Evolutionary conservation across 2,797 vertebrate species (phyloP).

Genomic region (Kryptolebias ocellatus): DNA sequence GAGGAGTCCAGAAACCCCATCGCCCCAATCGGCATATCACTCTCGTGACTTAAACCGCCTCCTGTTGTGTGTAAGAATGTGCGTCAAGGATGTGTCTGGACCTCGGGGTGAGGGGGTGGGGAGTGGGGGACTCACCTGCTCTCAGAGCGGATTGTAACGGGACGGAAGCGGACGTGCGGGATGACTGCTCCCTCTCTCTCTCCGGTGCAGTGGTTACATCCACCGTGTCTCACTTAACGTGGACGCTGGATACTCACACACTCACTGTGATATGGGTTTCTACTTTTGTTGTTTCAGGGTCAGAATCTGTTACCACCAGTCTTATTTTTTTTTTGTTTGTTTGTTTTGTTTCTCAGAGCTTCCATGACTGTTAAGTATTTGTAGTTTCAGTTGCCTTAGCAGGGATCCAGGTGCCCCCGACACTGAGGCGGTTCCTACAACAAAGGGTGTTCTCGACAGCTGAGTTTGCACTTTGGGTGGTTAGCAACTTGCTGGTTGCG

Average conservation of each 20-base stretch:
- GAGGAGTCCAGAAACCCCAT: conserved; percentile 38
- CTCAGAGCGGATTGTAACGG: conserved; percentile 67
- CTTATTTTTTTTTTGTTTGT: conserved; percentile 26
- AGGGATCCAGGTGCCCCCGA: conserved; percentile 47
- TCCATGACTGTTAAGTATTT: conserved; percentile 70
- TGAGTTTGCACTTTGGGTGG: conserved; percentile 60
- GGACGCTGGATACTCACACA: conserved; percentile 62
- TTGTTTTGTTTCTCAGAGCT: conserved; percentile 54
- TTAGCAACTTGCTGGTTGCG: conserved; percentile 49
- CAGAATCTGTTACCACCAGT: conserved; percentile 51
- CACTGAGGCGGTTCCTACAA: conserved; percentile 41
- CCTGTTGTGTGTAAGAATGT: conserved; percentile 66
- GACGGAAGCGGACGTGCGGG: conserved; percentile 50
- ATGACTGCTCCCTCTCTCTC: conserved; percentile 18
- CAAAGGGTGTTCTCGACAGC: conserved; percentile 49
- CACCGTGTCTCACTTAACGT: conserved; percentile 38
- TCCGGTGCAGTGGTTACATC: conserved; percentile 62
- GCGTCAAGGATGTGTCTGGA: conserved; percentile 54
- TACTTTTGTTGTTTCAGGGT: conserved; percentile 63
- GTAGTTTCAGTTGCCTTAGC: conserved; percentile 70
- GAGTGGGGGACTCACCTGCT: conserved; percentile 30
- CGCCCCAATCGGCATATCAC: conserved; percentile 66
- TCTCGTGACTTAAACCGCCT: conserved; percentile 55
- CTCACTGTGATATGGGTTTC: conserved; percentile 75
- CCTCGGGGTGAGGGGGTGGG: conserved; percentile 5